phyloP scores from a whole-genome alignment of 2,797 vertebrate genomes.

The Pygocentrus nattereri region DNA sequence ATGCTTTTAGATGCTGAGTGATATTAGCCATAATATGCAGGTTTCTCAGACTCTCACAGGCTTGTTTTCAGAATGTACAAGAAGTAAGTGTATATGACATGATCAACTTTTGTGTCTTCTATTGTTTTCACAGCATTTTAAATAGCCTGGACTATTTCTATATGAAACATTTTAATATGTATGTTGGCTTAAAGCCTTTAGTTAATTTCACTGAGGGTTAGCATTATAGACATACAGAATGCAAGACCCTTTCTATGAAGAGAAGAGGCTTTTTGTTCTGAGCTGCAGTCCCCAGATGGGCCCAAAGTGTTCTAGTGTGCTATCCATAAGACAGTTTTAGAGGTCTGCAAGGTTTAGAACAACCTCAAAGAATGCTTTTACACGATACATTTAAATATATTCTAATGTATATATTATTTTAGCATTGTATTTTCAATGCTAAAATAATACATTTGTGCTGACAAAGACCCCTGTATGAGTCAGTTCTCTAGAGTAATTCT shows the following conservation, averaged over 20 bases:
- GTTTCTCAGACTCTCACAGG: no score
- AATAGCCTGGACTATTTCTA: no score
- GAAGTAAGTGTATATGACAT: background rate
- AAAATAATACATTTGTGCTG: no score
- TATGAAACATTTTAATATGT: background rate
- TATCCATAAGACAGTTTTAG: background rate
- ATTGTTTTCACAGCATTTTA: background rate
- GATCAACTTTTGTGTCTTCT: background rate
- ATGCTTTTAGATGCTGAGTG: no score
- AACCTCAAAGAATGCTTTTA: background rate
- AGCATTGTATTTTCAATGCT: no score
- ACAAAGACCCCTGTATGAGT: slow-evolving; percentile 47
- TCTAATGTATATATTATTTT: background rate
- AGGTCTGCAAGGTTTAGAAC: background rate
- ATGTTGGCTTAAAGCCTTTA: background rate
- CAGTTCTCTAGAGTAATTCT: slow-evolving; percentile 55
- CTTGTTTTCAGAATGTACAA: background rate
- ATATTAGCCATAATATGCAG: no score
- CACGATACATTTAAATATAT: background rate
- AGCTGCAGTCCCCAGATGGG: background rate
- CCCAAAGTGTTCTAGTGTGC: background rate
- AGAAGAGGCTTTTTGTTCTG: background rate
- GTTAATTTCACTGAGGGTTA: background rate
- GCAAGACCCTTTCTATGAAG: background rate
- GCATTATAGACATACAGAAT: background rate